Evolutionary conservation across 2,888 invertebrate species (phyloP), one percentile per base, ranked within the genome.

Genomic region (Allophyes oxyacanthae): DNA sequence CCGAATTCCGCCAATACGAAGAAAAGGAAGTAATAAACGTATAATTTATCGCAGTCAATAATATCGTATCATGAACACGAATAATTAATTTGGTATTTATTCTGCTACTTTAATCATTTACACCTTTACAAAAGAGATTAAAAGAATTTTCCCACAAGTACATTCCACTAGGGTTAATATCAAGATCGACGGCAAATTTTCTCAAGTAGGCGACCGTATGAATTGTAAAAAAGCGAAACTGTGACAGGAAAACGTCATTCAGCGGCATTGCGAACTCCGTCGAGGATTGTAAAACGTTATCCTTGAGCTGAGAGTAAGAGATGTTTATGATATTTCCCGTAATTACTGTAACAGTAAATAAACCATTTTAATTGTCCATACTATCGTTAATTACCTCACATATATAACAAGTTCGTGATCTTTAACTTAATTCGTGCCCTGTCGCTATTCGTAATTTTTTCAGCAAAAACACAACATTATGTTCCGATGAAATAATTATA

Each of bases 311-410:
- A 49, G 48, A 41, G 26, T 57, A 40, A 57, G 73, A 84, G 81
- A 87, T 83, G 83, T 86, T 89, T 88, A 87, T 88, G 87, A 90
- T 88, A 88, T 90, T 88, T 90, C 88, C 90, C 87, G 87, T 85
- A 87, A 89, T 92, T 91, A 92, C 79, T 71, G 77, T 88, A 87
- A 90, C 89, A 80, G 89, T 89, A 83, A 77, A 81, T 60, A 58
- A 76, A 73, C 78, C 73, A 79, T 82, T 81, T 86, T 86, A 86
- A 89, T 86, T 75, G 77, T 68, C 40, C 60, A 63, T 75, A 73
- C 75, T 84, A 85, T 83, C 66, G 64, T 77, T 86, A 85, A 86
- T 87, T 85, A 81, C 57, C 74, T 68, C 57, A 55, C 65, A 57
- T 71, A 66, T 60, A 60, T 69, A 54, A 55, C 57, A 55, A 50